These are phyloP conservation scores for Laothoe populi DNA, from an alignment of 2,888 invertebrate genomes.

Conservation along the genomic window DNA sequence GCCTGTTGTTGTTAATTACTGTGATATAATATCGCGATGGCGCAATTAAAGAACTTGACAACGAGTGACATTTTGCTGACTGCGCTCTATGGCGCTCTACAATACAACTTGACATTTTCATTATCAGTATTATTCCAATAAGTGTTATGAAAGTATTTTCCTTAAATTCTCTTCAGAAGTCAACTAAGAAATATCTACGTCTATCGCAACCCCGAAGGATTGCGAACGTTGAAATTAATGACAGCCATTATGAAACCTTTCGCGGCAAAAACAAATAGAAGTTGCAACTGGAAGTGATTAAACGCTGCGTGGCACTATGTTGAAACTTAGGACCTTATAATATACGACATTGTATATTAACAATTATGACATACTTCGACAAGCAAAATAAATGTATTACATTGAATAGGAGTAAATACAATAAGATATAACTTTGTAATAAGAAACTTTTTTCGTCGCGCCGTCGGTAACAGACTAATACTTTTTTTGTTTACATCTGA, in stretches of 20 bases:
- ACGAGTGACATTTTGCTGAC: no score
- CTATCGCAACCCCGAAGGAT: constrained; percentile 44
- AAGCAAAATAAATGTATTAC: background rate
- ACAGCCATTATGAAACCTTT: constrained; percentile 54
- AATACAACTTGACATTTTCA: background rate
- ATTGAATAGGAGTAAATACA: background rate
- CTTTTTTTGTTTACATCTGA: background rate
- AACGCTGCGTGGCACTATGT: background rate
- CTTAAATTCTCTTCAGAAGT: constrained; percentile 36
- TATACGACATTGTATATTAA: background rate
- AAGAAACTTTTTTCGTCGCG: background rate
- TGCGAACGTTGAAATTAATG: constrained; percentile 57
- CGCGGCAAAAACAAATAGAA: constrained; percentile 56
- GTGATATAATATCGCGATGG: no score
- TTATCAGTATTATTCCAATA: constrained; percentile 17
- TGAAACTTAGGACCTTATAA: no score
- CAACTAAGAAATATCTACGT: constrained; percentile 42
- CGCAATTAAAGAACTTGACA: no score
- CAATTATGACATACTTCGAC: background rate
- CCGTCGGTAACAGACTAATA: background rate
- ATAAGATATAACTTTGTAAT: background rate
- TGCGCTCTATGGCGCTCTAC: no score
- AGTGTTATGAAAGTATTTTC: constrained; percentile 28
- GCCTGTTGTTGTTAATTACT: no score
- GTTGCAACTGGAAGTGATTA: constrained; percentile 37